Evolutionary conservation across 2,113 vertebrate species (phyloP), one percentile per base, ranked within the genome.

Genomic region (Clarias gariepinus): DNA sequence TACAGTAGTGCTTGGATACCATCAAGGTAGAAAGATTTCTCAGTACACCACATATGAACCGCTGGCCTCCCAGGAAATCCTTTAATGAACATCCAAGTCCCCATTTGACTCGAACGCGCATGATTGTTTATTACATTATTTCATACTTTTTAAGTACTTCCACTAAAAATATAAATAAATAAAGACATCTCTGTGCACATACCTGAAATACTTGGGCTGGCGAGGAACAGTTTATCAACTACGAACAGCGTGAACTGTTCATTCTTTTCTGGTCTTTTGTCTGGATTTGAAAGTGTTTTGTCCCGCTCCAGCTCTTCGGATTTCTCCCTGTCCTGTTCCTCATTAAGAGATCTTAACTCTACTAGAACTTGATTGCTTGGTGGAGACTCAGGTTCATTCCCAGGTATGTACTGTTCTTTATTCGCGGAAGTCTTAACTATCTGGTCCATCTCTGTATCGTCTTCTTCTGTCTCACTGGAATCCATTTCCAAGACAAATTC

Each of bases 141-240:
- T 16, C n/a, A 68, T 33, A 33, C 28, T 16, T 69, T 69, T 69
- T 0, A 15, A 7, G 18, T 41, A 73, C 19, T 3, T 16, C 4
- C 19, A 71, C 25, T 23, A 1, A 21, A 36, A 21, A 21, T 21
- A 52, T 15, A 25, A 25, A 25, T 76, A 52, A 74, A 13, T 2
- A 25, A 33, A 78, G 58, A 52, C 15, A 52, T 53, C 28, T 71
- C 23, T 85, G 9, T 41, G 28, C 28, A 85, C 89, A 16, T 84
- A 95, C 94, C 93, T 94, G 89, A 86, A 18, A 89, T 77, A 82
- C 73, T 88, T 21, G 90, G 84, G 12, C 89, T 90, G 85, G 89
- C 90, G 82, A 92, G 88, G 90, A 94, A 94, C 84, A 94, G 55
- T 69, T 90, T 91, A 87, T 94, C 94, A 18, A 93, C 89, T 85